Evolutionary conservation across 2,113 vertebrate genomes (phyloP), one percentile per base, ranked within the genome.

Genomic region (Limnothrissa miodon): DNA sequence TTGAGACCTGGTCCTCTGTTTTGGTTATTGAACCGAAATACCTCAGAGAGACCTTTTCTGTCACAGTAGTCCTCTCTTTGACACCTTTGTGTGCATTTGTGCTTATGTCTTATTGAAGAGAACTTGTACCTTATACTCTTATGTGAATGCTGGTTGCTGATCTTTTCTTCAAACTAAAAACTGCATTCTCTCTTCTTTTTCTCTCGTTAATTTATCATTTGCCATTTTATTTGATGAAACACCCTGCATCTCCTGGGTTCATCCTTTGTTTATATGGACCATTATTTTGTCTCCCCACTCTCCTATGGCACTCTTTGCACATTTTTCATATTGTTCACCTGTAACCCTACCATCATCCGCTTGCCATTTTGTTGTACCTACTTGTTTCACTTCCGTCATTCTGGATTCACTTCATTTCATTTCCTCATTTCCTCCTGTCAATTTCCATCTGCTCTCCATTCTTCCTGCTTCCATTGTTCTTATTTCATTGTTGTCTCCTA

Each of bases 391-490:
- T 59, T 25, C 19, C 21, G 6, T 1, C n/a, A 0, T 25, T 59
- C 53, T 48, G 46, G 2, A 15, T 62, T 62, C n/a, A n/a, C n/a
- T 29, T 8, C 6, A 11, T 10, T 29, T 11, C 29, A 1, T 62
- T 29, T 11, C 2, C 15, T 33, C 11, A 29, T 74, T 25, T 66
- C 29, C 7, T 66, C 48, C 23, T 21, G 23, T 56, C 4, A 23
- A 17, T 21, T 56, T 15, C 33, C 10, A 5, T 33, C 66, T 74
- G 1, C 13, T 13, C 66, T 39, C 92, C 97, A 97, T 96, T 97
- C 96, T 96, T 96, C 94, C 88, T 85, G 1, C 10, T 33, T 4
- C 59, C 59, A 9, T 88, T 85, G 87, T 79, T 87, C 59, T 66
- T n/a, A n/a, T n/a, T 33, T 33, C 59, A 88, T 92, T 23, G 79